Conservation (phyloP, 2,113 vertebrate genomes). For the Pagrus major region DNA sequence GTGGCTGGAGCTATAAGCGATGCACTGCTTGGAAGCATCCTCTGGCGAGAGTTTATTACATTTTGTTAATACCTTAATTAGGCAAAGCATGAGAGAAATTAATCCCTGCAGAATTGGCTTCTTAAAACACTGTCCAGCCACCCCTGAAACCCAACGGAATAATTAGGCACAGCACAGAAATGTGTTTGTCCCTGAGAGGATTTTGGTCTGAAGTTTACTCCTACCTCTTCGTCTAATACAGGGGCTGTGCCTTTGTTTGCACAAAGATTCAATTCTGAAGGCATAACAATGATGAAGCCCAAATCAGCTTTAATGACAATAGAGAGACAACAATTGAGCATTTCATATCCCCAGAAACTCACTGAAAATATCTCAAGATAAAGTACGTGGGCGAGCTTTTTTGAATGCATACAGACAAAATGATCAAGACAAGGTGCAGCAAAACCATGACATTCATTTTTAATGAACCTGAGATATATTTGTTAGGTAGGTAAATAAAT, state of each 20-base stretch:
- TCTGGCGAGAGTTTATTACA: conserved; percentile 60
- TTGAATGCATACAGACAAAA: not conserved
- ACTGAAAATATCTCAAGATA: not conserved
- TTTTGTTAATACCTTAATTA: conserved; percentile 77
- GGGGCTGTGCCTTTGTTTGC: conserved; percentile 42
- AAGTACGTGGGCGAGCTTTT: not conserved
- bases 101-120: conserved; percentile 61
- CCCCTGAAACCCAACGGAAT: conserved; percentile 63
- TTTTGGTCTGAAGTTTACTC: conserved; percentile 54
- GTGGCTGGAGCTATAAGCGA: conserved; percentile 39
- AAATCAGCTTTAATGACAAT: conserved; percentile 25
- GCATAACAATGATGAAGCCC: conserved; percentile 22
- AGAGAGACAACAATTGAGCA: conserved; percentile 41
- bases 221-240: conserved; percentile 26
- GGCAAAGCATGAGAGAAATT: conserved; percentile 59
- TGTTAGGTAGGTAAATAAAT: conserved; percentile 2
- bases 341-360: conserved; percentile 3
- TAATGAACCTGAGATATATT: conserved; percentile 6
- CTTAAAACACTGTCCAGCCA: conserved; percentile 65
- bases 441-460: not conserved
- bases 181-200: conserved; percentile 42
- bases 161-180: conserved; percentile 59
- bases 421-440: not conserved
- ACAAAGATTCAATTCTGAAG: conserved; percentile 31
- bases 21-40: conserved; percentile 42